Base-by-base conservation (phyloP, 2,113 vertebrate species). In the Buteo buteo region DNA sequence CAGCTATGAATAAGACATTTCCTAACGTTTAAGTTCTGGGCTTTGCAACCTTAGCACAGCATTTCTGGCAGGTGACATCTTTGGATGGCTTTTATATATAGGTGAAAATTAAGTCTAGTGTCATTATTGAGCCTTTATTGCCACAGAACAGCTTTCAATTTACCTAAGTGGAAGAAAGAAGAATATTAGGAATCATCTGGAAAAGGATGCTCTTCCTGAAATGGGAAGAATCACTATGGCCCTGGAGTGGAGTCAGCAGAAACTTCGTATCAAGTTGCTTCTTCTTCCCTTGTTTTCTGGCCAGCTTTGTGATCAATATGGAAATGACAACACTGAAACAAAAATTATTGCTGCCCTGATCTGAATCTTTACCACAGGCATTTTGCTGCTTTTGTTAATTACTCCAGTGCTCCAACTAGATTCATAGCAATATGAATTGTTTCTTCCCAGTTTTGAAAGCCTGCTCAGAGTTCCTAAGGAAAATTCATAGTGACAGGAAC, bases 201-300 rank as follows among this genome's bases (percentile, higher is more conserved):
- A 57, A 86, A 83, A 57, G 7, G 15, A 38, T 59, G 32, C 5
- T 88, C 10, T 52, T 83, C 36, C 38, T 83, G 52, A 66, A 73
- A 59, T 2, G 4, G 20, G n/a, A 74, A 54, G 18, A 65, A 62
- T 28, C 1, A 0, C 34, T 58, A 5, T 13, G 10, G n/a, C 18
- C 38, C 26, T 73, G 3, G 5, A 50, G 28, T 9, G 9, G 12
- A 32, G 29, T 25, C 11, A 16, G 24, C 21, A 70, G 49, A 86
- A 73, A 62, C 5, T 54, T 73, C 4, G 16, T 19, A 44, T 22
- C 5, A 86, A 58, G 62, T 28, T 73, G 9, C 16, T 31, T 45
- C 3, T 61, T 59, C 34, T 74, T 74, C 19, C 16, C 54, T 44
- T 50, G 13, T 66, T 80, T 64, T 14, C 76, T 59, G 38, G 16